Evolutionary conservation across 2,113 vertebrate species (phyloP).

Genomic region (Tricholaema leucomelas): DNA sequence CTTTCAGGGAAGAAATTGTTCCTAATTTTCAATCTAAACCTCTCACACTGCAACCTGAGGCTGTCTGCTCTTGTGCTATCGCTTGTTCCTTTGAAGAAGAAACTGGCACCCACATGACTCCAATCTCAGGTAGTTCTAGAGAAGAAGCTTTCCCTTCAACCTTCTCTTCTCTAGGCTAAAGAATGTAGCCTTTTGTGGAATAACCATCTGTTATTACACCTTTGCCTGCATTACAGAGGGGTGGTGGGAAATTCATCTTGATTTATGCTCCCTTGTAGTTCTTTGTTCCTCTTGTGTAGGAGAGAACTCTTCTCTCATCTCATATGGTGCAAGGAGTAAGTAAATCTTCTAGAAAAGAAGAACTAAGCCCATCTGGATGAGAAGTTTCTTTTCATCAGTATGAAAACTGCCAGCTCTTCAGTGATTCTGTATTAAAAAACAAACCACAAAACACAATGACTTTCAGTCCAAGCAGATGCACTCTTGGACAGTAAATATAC

Average conservation of each 20-base stretch:
- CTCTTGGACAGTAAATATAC: background rate
- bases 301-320: background rate
- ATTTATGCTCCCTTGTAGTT: background rate
- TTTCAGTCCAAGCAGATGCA: background rate
- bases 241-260: background rate
- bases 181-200: background rate
- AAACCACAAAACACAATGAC: background rate
- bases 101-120: too few relatives aligned
- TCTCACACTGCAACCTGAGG: too few relatives aligned
- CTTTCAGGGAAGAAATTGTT: too few relatives aligned
- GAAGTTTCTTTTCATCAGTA: background rate
- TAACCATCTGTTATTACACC: background rate
- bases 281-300: background rate
- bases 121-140: too few relatives aligned
- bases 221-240: accelerated
- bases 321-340: accelerated
- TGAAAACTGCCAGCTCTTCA: background rate
- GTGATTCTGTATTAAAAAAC: background rate
- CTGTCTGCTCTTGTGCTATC: too few relatives aligned
- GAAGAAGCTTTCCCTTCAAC: too few relatives aligned
- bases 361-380: background rate
- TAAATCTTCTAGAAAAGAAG: background rate
- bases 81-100: too few relatives aligned
- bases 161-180: background rate
- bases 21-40: too few relatives aligned